Conservation (phyloP, 2,888 invertebrate species). For the Pelosia muscerda region DNA sequence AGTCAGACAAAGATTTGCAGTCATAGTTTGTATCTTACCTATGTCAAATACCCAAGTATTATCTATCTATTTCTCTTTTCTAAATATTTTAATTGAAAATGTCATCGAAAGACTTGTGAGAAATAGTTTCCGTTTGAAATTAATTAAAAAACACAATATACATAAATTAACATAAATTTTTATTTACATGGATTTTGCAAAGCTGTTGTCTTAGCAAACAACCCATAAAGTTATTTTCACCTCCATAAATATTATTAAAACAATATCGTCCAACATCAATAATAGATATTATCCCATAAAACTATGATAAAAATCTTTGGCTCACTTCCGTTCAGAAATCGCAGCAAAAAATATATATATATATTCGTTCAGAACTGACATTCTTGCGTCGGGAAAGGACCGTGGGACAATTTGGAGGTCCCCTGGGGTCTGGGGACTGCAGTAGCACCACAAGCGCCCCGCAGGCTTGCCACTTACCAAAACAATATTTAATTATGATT, state of each 20-base stretch:
- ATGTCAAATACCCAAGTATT: too few species aligned
- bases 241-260: slow-evolving; percentile 28
- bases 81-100: background rate
- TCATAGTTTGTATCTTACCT: too few species aligned
- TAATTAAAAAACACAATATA: background rate
- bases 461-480: slow-evolving; percentile 64
- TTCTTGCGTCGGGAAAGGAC: slow-evolving; percentile 60
- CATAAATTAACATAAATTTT: background rate
- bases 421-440: slow-evolving; percentile 53
- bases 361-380: slow-evolving; percentile 50
- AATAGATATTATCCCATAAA: slow-evolving; percentile 32
- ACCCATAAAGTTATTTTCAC: slow-evolving; percentile 13
- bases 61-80: too few species aligned
- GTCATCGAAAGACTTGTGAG: background rate
- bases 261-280: slow-evolving; percentile 30
- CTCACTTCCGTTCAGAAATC: slow-evolving; percentile 60
- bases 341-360: slow-evolving; percentile 48
- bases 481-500: slow-evolving; percentile 62
- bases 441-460: slow-evolving; percentile 66
- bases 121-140: background rate
- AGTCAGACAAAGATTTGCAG: too few species aligned
- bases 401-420: slow-evolving; percentile 54
- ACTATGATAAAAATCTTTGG: slow-evolving; percentile 52
- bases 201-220: background rate
- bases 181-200: background rate